These are phyloP conservation scores for Eretmochelys imbricata DNA, from an alignment of 2,113 vertebrate species.

Conservation along the genomic window DNA sequence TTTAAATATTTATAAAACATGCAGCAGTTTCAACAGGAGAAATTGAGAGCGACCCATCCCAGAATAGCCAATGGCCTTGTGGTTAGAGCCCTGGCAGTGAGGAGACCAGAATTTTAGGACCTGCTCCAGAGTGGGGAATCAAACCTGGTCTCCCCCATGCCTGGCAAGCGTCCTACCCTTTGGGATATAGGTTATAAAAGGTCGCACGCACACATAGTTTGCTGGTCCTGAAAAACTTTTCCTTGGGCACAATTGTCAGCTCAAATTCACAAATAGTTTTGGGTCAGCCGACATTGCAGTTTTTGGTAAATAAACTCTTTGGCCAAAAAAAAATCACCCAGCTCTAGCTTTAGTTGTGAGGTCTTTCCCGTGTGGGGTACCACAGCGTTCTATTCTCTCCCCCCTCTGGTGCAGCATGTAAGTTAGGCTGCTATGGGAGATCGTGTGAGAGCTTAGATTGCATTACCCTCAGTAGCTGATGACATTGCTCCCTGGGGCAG, in stretches of 20 bases:
- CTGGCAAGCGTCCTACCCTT: background rate
- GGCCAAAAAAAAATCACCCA: background rate
- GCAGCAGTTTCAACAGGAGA: too few relatives aligned
- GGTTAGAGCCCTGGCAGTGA: too few relatives aligned
- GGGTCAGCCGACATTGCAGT: background rate
- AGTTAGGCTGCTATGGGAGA: accelerated
- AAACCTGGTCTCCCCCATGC: background rate
- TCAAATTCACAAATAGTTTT: background rate
- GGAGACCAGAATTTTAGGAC: background rate
- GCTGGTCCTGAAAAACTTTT: background rate
- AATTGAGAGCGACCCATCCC: too few relatives aligned
- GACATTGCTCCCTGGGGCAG: background rate
- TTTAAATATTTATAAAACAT: too few relatives aligned
- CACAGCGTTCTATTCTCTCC: background rate
- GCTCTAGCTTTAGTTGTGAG: background rate
- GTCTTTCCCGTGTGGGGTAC: background rate
- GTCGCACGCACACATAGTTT: background rate
- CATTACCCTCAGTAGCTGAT: background rate
- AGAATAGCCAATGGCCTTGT: too few relatives aligned
- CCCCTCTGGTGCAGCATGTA: accelerated
- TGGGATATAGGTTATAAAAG: background rate
- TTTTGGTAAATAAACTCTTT: background rate
- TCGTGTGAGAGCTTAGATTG: accelerated
- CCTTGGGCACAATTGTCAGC: background rate
- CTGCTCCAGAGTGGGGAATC: background rate